These are phyloP conservation scores for Fragum sueziense DNA, from an alignment of 2,888 invertebrate species.

Conservation along the genomic window DNA sequence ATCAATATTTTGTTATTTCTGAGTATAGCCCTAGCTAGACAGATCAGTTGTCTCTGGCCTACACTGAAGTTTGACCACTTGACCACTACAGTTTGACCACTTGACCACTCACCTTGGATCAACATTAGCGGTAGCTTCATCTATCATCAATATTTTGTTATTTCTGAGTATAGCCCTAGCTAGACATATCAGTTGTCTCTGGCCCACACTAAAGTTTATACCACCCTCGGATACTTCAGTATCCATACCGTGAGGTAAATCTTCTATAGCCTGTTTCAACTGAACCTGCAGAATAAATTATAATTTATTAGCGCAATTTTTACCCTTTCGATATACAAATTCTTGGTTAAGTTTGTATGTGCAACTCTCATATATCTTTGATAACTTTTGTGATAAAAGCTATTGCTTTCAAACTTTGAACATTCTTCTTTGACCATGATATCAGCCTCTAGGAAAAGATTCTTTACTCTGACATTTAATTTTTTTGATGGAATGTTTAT, in stretches of 20 bases:
- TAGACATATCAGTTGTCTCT: constrained; percentile 71
- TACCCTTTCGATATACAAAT: too few relatives aligned
- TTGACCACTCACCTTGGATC: constrained; percentile 63
- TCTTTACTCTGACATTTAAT: too few relatives aligned
- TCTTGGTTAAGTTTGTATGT: too few relatives aligned
- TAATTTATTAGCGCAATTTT: too few relatives aligned
- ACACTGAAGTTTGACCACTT: constrained; percentile 76
- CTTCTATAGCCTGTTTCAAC: constrained; percentile 74
- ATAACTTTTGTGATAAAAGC: too few relatives aligned
- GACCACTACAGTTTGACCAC: too few relatives aligned
- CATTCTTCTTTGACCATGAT: too few relatives aligned
- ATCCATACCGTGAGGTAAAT: constrained; percentile 75
- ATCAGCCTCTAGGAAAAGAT: too few relatives aligned
- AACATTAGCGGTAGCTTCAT: constrained; percentile 82
- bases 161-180: constrained; percentile 78
- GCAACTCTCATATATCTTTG: too few relatives aligned
- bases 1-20: constrained; percentile 79
- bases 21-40: constrained; percentile 77
- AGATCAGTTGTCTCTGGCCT: constrained; percentile 71
- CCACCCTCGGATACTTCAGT: constrained; percentile 71
- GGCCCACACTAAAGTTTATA: constrained; percentile 72
- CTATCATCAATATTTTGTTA: constrained; percentile 80
- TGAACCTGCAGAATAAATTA: constrained; percentile 71
- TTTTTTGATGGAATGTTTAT: too few relatives aligned
- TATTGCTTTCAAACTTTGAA: too few relatives aligned